phyloP scores from a whole-genome alignment of 2,113 vertebrate species.

The Antidorcas marsupialis region DNA sequence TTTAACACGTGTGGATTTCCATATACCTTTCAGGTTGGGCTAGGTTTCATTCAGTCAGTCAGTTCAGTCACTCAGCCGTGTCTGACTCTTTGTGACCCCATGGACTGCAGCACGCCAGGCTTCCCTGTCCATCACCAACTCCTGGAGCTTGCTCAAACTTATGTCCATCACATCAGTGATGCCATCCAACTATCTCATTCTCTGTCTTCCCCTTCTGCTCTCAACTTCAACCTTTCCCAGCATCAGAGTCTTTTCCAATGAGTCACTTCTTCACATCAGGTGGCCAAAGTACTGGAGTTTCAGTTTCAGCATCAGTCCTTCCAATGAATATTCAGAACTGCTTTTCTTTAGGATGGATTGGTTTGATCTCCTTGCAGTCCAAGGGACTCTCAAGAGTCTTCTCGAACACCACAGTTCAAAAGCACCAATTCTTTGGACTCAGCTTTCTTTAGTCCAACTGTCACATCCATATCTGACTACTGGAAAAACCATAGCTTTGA shows the following conservation, averaged over 20 bases:
- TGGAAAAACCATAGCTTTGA: neutral
- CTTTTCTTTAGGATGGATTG: neutral
- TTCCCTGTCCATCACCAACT: neutral
- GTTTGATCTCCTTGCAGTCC: neutral
- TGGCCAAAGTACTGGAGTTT: neutral
- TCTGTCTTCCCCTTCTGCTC: neutral
- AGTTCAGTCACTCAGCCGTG: fast-evolving
- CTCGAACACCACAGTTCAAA: neutral
- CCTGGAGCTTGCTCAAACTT: neutral
- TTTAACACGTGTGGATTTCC: neutral
- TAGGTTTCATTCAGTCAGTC: neutral
- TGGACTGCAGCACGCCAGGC: neutral
- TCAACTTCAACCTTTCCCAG: neutral
- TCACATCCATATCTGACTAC: neutral
- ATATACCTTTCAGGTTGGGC: neutral
- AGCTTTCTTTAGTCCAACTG: neutral
- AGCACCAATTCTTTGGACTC: neutral
- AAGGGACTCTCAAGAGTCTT: neutral
- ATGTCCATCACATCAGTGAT: fast-evolving
- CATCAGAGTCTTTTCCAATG: neutral
- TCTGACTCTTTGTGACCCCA: neutral
- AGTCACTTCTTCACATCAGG: neutral
- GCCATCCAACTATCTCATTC: neutral
- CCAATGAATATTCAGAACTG: neutral
- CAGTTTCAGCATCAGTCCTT: neutral